A percentile compares a stretch with the other conserved stretches of the same genome.
Conservation (phyloP, 2,888 invertebrate species). For the Halictus quadricinctus region DNA sequence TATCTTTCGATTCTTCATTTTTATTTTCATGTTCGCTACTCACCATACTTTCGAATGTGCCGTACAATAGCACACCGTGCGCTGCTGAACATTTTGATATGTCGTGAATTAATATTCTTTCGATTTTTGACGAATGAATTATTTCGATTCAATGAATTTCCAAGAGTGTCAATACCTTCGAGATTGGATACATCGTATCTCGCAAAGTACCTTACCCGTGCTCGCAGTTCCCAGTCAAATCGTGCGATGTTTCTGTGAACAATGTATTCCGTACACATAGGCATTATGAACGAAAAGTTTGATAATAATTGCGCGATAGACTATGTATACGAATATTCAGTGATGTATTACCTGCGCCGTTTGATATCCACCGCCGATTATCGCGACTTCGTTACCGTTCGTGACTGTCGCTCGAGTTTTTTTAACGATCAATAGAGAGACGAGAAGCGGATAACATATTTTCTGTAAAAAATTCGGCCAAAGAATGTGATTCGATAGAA, state of each 20-base stretch:
- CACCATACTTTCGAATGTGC: conserved; percentile 37
- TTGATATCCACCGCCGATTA: conserved; percentile 8
- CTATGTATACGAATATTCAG: conserved; percentile 10
- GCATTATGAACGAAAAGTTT: not conserved
- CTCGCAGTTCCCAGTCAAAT: conserved; percentile 2
- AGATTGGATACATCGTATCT: not conserved
- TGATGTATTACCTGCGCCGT: conserved; percentile 9
- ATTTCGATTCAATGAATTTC: not conserved
- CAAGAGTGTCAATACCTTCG: not conserved
- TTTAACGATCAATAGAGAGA: conserved; percentile 44
- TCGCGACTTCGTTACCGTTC: conserved; percentile 8
- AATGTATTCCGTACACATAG: not conserved
- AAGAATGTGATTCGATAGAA: conserved; percentile 19
- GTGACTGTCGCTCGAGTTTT: conserved; percentile 13
- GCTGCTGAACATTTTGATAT: conserved; percentile 25
- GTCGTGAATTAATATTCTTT: not conserved
- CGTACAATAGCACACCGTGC: not conserved
- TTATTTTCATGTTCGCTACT: conserved; percentile 9
- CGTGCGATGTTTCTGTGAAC: conserved; percentile 12
- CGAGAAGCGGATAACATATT: conserved; percentile 18
- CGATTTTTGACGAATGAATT: not conserved
- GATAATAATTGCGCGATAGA: conserved; percentile 12
- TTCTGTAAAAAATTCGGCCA: conserved; percentile 19
- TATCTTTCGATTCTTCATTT: not conserved
- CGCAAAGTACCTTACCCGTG: not conserved